Evolutionary conservation across 2,113 vertebrate genomes (phyloP).

Genomic region (Ascaphus truei): DNA sequence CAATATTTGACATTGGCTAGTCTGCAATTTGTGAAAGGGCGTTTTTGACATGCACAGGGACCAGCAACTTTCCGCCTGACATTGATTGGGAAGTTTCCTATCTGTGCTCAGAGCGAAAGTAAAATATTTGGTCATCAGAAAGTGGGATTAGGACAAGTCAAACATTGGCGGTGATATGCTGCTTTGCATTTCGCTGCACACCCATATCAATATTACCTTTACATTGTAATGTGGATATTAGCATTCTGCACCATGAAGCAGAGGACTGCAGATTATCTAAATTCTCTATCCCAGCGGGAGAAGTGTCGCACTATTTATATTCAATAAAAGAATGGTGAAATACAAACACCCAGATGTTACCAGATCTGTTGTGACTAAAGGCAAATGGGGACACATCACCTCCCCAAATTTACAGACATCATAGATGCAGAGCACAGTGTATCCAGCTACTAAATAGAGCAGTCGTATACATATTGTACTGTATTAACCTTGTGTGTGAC

Average conservation of each 20-base stretch:
- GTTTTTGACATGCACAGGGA: neutral
- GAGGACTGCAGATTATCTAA: conserved; percentile 51
- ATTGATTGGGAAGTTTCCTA: neutral
- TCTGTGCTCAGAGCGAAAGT: neutral
- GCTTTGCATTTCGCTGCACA: conserved; percentile 28
- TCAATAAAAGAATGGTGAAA: conserved; percentile 39
- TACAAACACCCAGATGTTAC: conserved; percentile 4
- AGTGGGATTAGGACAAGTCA: conserved; percentile 29
- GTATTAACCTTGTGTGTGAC: too few relatives aligned
- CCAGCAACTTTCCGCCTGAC: neutral
- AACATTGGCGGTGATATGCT: conserved; percentile 24
- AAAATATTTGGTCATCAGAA: neutral
- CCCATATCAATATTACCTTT: conserved; percentile 43
- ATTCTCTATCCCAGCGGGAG: conserved; percentile 37
- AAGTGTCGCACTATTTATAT: conserved; percentile 49
- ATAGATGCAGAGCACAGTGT: neutral
- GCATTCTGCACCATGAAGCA: conserved; percentile 44
- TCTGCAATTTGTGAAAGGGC: conserved; percentile 5
- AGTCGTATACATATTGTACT: too few relatives aligned
- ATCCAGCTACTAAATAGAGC: too few relatives aligned
- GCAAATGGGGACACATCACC: neutral
- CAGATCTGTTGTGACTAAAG: neutral
- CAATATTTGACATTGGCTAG: neutral
- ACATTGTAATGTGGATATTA: conserved; percentile 46
- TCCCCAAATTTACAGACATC: neutral